Base-by-base conservation (phyloP, 2,888 invertebrate species). In the Phyto melanocephala region DNA sequence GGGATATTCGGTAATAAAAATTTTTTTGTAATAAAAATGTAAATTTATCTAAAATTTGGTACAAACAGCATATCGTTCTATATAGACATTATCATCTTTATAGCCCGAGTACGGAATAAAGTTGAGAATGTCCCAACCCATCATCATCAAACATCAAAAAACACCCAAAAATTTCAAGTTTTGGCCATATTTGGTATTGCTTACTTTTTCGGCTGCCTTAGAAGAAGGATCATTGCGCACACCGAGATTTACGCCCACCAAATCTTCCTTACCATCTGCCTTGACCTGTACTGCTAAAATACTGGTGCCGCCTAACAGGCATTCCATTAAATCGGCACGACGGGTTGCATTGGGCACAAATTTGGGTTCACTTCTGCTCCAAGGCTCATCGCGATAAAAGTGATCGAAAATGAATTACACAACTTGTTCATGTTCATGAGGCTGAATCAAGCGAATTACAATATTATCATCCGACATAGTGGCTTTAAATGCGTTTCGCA, bases 321-420 rank as follows among this genome's bases (percentile, higher is more conserved):
- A 78, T 11, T 82, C 58, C 58, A 70, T 60, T 6, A 78, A 37
- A 33, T 78, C 70, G 0, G 17, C 17, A 33, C 52, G 20, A 67
- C 70, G 74, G 1, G 17, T 24, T 37, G 56, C 37, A 40, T 56
- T 28, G 0, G 81, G 65, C 1, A 78, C 13, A 8, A 74, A n/a
- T 70, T 75, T 78, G 10, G 81, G 78, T 65, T 74, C 56, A 7
- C 6, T 24, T 42, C 78, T 65, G 11, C 78, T 78, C 2, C 74
- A 40, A 0, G 78, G 81, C 28, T 78, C 81, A 75, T 82, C 63
- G 11, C 58, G 58, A 72, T 75, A 82, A 15, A 78, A 78, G 8
- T 75, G 42, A 5, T 78, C 65, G 28, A 82, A 24, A 15, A 77
- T 62, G 58, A 82, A 82, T 63, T 72, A 5, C 7, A 45, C 37